Evolutionary conservation across 1,140 invertebrate genomes (phyloP).

Genomic region (Drosophila repletoides): DNA sequence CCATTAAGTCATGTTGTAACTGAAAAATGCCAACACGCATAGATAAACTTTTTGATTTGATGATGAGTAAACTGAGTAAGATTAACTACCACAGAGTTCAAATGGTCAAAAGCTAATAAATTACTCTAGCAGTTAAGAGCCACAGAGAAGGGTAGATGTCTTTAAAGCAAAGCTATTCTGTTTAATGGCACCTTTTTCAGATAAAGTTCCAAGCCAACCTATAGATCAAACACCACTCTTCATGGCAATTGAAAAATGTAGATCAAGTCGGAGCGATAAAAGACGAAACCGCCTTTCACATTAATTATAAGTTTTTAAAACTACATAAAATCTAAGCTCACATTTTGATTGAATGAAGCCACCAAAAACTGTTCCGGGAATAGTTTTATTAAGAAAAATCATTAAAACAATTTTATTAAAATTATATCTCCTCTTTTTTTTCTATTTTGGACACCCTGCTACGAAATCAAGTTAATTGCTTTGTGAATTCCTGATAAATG

Average conservation of each 20-base stretch:
- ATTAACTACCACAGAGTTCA: conserved; percentile 55
- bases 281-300: conserved; percentile 61
- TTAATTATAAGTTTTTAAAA: conserved; percentile 79
- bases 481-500: conserved; percentile 43
- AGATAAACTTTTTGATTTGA: conserved; percentile 43
- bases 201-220: background rate
- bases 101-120: conserved; percentile 74
- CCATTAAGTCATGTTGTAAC: conserved; percentile 21
- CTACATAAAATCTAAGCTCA: conserved; percentile 55
- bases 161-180: conserved; percentile 27
- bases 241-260: conserved; percentile 64
- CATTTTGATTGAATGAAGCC: conserved; percentile 69
- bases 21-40: conserved; percentile 62
- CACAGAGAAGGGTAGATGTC: conserved; percentile 4
- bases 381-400: conserved; percentile 70
- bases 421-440: too few species aligned
- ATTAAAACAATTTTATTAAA: conserved; percentile 66
- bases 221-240: conserved; percentile 35
- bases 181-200: conserved; percentile 59
- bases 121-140: conserved; percentile 25
- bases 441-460: conserved; percentile 3
- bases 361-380: conserved; percentile 48
- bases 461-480: conserved; percentile 37
- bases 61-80: conserved; percentile 69
- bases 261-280: conserved; percentile 75